Base-by-base conservation (phyloP, 2,113 vertebrate genomes). In the Scortum barcoo region DNA sequence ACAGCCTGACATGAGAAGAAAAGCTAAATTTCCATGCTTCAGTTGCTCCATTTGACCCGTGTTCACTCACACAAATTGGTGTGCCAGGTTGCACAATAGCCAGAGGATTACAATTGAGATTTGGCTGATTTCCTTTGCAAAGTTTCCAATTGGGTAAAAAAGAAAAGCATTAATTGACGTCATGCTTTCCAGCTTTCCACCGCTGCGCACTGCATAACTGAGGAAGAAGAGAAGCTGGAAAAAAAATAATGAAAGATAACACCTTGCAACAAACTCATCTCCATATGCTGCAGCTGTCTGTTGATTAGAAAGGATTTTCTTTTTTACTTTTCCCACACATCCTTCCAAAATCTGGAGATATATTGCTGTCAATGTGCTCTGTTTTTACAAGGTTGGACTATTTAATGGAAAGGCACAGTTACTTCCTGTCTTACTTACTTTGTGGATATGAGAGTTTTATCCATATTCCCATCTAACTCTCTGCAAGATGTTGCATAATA, bases 1-100 rank as follows among this genome's bases (percentile, higher is more conserved):
- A 77, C 68, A 66, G 77, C 76, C 63, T 51, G 80, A 89, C 80
- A 80, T 57, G 80, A 86, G 76, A 83, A 91, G 63, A 86, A 85
- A 75, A 83, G 85, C 26, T 19, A 38, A 63, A 26, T 70, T 61
- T 85, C 33, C 51, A 68, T 46, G 77, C 91, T 84, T 82, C 69
- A 81, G 12, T 77, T 56, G 16, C n/a, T 83, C 82, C 38, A 33
- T 86, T 90, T 81, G 74, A 76, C 61, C 68, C 3, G 0, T 33
- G 56, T 62, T 87, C 85, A 89, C 91, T 91, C 87, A 75, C 89
- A 70, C 69, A 89, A 89, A 93, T 93, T 91, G 87, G 42, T 75
- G 57, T 83, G 62, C 71, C n/a, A 26, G 51, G 46, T 11, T 19
- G 63, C 57, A 91, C 91, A 91, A 90, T 86, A 48, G 84, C 30